phyloP scores from a whole-genome alignment of 2,888 invertebrate genomes.

The Drosophila limbata region DNA sequence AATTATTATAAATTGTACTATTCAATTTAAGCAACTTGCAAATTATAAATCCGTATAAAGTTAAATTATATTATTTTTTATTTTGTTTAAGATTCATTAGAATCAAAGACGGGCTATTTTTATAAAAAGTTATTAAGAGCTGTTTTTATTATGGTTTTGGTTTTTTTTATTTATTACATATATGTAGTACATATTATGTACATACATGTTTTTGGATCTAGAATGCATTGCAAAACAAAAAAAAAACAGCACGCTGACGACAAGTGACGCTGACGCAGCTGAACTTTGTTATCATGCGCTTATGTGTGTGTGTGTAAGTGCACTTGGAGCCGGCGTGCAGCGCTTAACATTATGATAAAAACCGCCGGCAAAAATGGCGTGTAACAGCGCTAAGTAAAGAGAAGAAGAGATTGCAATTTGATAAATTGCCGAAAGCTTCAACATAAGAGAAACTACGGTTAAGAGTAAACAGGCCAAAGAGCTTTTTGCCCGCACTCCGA shows the following conservation, averaged over 20 bases:
- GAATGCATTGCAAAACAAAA: neutral
- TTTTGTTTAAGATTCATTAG: too few relatives aligned
- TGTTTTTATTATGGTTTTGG: too few relatives aligned
- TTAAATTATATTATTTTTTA: neutral
- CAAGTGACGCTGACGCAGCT: slow-evolving; percentile 35
- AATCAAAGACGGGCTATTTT: too few relatives aligned
- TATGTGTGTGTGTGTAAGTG: slow-evolving; percentile 22
- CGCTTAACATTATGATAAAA: slow-evolving; percentile 32
- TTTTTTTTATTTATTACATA: too few relatives aligned
- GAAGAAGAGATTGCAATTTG: neutral
- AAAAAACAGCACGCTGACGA: slow-evolving; percentile 19
- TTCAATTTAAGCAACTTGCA: slow-evolving; percentile 39
- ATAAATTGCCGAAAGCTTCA: slow-evolving; percentile 23
- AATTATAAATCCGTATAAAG: slow-evolving; percentile 5
- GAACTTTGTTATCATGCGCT: slow-evolving; percentile 46
- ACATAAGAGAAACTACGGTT: slow-evolving; percentile 8
- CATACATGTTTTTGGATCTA: too few relatives aligned
- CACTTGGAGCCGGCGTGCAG: slow-evolving; percentile 52
- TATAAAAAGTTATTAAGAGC: too few relatives aligned
- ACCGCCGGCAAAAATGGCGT: slow-evolving; percentile 30
- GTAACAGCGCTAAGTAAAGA: slow-evolving; percentile 1
- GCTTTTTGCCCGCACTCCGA: slow-evolving; percentile 11
- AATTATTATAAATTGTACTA: slow-evolving; percentile 39
- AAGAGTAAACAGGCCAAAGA: slow-evolving; percentile 32
- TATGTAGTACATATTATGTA: too few relatives aligned